Evolutionary conservation across 2,888 invertebrate species (phyloP).

Genomic region (Malachius bipustulatus): DNA sequence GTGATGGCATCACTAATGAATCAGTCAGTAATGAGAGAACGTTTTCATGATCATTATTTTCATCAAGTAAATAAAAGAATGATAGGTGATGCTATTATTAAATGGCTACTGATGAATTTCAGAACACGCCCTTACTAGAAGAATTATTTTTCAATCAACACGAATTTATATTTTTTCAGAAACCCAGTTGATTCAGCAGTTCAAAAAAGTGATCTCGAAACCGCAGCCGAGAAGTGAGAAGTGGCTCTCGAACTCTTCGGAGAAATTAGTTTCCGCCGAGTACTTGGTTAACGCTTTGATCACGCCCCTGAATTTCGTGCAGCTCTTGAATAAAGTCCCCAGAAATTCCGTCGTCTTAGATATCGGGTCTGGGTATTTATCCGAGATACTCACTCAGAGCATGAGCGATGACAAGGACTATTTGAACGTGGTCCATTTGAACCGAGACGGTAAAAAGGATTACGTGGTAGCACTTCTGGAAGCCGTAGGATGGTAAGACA

Average conservation of each 20-base stretch:
- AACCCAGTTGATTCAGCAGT: background rate
- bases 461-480: background rate
- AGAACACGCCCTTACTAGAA: too few species aligned
- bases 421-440: background rate
- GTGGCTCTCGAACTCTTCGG: background rate
- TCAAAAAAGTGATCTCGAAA: background rate
- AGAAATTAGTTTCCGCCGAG: background rate
- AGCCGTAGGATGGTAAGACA: background rate
- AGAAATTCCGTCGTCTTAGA: background rate
- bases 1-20: too few species aligned
- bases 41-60: slow-evolving; percentile 1
- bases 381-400: background rate
- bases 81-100: background rate
- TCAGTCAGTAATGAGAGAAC: too few species aligned
- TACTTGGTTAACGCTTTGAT: background rate
- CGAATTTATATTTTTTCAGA: background rate
- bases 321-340: background rate
- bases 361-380: background rate
- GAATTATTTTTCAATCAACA: background rate
- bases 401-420: background rate
- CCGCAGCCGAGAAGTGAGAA: background rate
- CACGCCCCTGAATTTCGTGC: background rate
- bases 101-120: too few species aligned
- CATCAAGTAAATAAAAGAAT: background rate
- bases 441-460: background rate